Percentiles rank a stretch among this genome's conserved stretches.
phyloP scores from a whole-genome alignment of 2,888 invertebrate species.

The Romanomermis culicivorax region DNA sequence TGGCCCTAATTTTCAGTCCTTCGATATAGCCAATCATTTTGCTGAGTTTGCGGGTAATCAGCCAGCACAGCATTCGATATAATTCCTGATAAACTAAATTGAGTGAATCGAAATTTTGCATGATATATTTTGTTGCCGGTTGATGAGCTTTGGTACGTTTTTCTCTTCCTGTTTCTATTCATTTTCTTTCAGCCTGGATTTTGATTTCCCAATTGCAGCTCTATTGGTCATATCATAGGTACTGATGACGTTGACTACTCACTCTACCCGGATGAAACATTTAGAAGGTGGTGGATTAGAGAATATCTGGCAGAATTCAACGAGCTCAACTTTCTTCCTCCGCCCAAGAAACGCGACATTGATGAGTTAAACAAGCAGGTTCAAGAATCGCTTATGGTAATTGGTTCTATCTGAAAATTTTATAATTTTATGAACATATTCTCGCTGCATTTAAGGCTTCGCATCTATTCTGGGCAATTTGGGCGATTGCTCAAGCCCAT shows the following conservation, averaged over 20 bases:
- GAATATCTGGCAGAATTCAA: neutral
- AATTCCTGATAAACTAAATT: no score
- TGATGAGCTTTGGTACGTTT: no score
- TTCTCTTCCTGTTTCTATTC: no score
- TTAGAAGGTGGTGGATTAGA: neutral
- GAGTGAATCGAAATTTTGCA: no score
- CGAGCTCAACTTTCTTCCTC: neutral
- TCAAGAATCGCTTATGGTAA: no score
- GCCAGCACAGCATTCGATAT: no score
- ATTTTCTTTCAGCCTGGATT: no score
- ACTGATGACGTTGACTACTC: neutral
- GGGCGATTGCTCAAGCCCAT: neutral
- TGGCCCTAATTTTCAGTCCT: constrained; percentile 74
- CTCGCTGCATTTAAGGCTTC: neutral
- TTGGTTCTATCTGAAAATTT: no score
- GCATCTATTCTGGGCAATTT: neutral
- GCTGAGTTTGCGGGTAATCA: constrained; percentile 69
- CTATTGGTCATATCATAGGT: neutral
- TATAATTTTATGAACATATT: no score
- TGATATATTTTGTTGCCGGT: no score
- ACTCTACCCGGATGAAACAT: neutral
- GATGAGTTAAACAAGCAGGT: no score
- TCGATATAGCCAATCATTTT: constrained; percentile 93
- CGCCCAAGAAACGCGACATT: neutral
- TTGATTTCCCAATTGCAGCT: no score